Evolutionary conservation across 2,113 vertebrate genomes (phyloP), one percentile per base, ranked within the genome.

Genomic region (Egretta garzetta): DNA sequence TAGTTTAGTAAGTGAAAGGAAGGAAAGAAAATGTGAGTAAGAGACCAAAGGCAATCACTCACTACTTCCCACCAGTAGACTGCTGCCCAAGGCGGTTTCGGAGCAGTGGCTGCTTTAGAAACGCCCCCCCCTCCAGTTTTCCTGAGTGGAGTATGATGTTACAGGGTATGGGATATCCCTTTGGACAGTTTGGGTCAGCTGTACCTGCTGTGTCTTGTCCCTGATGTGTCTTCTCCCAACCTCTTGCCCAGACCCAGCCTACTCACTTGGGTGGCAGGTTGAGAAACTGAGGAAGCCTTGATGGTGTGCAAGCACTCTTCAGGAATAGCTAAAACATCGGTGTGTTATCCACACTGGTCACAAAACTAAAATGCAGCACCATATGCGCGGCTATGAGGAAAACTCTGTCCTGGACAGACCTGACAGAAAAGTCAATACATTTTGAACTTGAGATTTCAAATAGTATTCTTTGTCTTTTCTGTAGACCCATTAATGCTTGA

Each of bases 301-400:
- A 24, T 64, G 8, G 10, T 30, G 8, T n/a, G 14, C 21, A 32
- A 8, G 27, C 35, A 23, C 7, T 77, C 17, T 45, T 68, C 6
- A 45, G 37, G 43, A 53, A 6, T 11, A 63, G n/a, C 23, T 30
- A 12, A 37, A 74, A 33, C 12, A 35, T 26, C 0, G 11, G 4
- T 24, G 10, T 0, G 0, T 76, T 39, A 33, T 14, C 37, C 13
- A 16, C 8, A 6, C 30, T 52, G 47, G 3, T 68, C 28, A 33
- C 35, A 88, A 52, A 56, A 21, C 30, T 67, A 37, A 67, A 77
- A 32, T 0, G 2, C 59, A 79, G 41, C 21, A 68, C 23, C 11
- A 3, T 9, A 33, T 0, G 0, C 26, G 32, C 30, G 55, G 7
- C 60, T 53, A 2, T 74, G 79, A 39, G 37, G 8, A 75, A 12